Conservation (phyloP, 1,140 invertebrate species). For the Diabrotica undecimpunctata region DNA sequence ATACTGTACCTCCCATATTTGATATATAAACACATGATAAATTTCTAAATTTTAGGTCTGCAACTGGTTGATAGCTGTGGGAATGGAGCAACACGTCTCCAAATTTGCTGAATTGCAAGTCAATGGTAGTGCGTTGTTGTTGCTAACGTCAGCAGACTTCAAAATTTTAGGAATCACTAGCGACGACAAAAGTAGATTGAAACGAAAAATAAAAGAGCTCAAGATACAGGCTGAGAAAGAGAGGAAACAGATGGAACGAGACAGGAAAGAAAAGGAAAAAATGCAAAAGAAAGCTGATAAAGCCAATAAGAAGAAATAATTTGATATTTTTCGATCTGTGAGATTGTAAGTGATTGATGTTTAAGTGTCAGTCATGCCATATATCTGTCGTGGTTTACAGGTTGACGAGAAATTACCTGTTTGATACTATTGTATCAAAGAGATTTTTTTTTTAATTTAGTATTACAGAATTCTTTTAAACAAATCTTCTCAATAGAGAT, state of each 20-base stretch:
- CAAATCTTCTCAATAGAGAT: no score
- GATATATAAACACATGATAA: no score
- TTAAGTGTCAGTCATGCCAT: slow-evolving; percentile 5
- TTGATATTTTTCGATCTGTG: not conserved
- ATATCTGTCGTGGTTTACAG: not conserved
- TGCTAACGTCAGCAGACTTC: slow-evolving; percentile 81
- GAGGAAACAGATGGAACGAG: slow-evolving; percentile 66
- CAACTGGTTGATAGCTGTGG: slow-evolving; percentile 79
- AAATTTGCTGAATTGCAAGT: slow-evolving; percentile 82
- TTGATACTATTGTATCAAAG: not conserved
- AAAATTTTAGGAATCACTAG: slow-evolving; percentile 78
- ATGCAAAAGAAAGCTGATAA: slow-evolving; percentile 77
- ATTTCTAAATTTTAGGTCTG: slow-evolving; percentile 58
- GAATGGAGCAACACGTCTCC: slow-evolving; percentile 78
- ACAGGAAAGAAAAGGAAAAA: slow-evolving; percentile 73
- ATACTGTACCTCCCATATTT: no score
- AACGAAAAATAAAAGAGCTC: slow-evolving; percentile 86
- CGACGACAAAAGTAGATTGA: slow-evolving; percentile 78
- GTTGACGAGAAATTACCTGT: slow-evolving; percentile 1
- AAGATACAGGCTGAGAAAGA: slow-evolving; percentile 76
- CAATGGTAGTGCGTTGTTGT: slow-evolving; percentile 74
- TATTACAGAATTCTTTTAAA: not conserved
- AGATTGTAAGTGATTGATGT: slow-evolving; percentile 5
- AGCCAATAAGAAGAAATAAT: slow-evolving; percentile 62
- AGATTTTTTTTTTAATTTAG: not conserved